Conservation (phyloP, 2,797 vertebrate genomes). For the Catostomus latipinnis region DNA sequence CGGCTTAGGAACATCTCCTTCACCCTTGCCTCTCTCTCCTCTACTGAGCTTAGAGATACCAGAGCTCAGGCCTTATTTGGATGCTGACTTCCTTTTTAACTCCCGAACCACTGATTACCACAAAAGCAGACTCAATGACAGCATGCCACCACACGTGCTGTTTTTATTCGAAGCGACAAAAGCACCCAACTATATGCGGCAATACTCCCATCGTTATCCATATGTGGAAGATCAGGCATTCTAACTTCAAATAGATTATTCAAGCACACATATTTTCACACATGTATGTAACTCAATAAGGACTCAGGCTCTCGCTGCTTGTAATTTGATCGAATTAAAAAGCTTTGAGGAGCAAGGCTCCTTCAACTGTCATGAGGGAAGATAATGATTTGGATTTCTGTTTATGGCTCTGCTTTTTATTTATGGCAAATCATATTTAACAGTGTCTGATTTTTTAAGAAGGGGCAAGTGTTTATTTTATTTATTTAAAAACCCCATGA, state of each 20-base stretch:
- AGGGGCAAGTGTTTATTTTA: not conserved
- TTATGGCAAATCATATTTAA: slow-evolving; percentile 46
- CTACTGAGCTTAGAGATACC: slow-evolving; percentile 46
- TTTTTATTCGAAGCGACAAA: slow-evolving; percentile 30
- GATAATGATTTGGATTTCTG: slow-evolving; percentile 38
- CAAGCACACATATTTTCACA: not conserved
- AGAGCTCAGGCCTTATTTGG: slow-evolving; percentile 57
- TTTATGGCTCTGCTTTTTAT: slow-evolving; percentile 41
- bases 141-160: slow-evolving; percentile 21
- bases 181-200: not conserved
- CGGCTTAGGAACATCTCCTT: slow-evolving; percentile 62
- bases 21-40: slow-evolving; percentile 59
- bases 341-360: slow-evolving; percentile 55
- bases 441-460: slow-evolving; percentile 21
- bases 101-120: slow-evolving; percentile 21
- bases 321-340: slow-evolving; percentile 63
- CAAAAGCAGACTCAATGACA: slow-evolving; percentile 31
- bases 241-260: not conserved
- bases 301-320: slow-evolving; percentile 40
- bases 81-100: slow-evolving; percentile 39
- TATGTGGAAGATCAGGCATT: not conserved
- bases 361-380: slow-evolving; percentile 48
- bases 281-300: slow-evolving; percentile 3
- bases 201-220: not conserved
- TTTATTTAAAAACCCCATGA: not conserved